phyloP scores from a whole-genome alignment of 1,140 invertebrate species.

The Daktulosphaira vitifoliae region DNA sequence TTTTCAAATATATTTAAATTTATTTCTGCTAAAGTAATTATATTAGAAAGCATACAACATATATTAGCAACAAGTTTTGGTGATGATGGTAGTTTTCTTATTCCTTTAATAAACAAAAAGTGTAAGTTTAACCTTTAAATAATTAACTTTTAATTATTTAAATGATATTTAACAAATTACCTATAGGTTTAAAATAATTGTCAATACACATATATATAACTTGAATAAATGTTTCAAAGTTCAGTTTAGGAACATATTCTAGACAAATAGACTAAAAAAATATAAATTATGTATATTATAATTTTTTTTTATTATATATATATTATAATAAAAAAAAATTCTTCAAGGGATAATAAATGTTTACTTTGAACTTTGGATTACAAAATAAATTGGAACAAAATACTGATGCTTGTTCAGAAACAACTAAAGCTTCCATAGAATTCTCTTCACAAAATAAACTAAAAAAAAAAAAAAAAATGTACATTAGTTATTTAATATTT shows the following conservation, averaged over 20 bases:
- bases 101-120: background rate
- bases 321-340: background rate
- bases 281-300: background rate
- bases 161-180: background rate
- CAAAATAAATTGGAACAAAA: conserved; percentile 28
- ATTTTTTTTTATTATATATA: background rate
- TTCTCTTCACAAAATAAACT: conserved; percentile 19
- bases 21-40: conserved; percentile 14
- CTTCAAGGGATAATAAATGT: background rate
- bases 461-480: background rate
- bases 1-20: conserved; percentile 1
- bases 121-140: too few relatives aligned
- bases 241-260: conserved; percentile 5
- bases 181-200: background rate
- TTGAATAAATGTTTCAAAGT: conserved; percentile 4
- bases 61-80: conserved; percentile 25
- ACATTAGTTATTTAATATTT: too few relatives aligned
- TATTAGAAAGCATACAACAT: conserved; percentile 23
- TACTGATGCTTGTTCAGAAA: conserved; percentile 13
- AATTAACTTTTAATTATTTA: too few relatives aligned
- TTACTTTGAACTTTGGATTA: conserved; percentile 5
- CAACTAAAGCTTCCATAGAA: conserved; percentile 2
- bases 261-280: conserved; percentile 1
- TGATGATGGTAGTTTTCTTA: background rate
- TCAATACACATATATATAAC: conserved; percentile 10